Percentiles rank a stretch among this genome's conserved stretches.
Conservation (phyloP, 1,140 invertebrate species). For the Phymorhynchus buccinoides region DNA sequence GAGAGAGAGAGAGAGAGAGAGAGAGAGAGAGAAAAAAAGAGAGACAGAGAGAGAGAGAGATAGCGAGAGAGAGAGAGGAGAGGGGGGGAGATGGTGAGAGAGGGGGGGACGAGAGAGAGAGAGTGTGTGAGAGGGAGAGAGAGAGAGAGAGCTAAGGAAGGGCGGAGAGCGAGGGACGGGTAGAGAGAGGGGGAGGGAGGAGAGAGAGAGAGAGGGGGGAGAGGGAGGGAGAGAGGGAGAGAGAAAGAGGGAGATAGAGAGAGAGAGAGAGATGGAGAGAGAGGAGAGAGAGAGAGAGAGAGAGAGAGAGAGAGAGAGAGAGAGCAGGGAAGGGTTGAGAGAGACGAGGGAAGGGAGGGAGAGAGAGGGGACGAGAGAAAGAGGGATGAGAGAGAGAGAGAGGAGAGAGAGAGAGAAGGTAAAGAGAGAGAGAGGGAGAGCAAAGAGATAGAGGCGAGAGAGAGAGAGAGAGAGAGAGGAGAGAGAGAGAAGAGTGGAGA, state of each 20-base stretch:
- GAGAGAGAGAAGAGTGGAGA: neutral
- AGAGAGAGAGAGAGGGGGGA: neutral
- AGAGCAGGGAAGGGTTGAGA: neutral
- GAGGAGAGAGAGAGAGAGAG: neutral
- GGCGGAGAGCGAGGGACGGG: neutral
- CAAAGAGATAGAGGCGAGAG: neutral
- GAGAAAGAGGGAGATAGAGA: too few species aligned
- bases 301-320: slow-evolving; percentile 3
- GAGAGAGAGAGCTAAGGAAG: neutral
- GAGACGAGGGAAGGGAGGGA: neutral
- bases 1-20: too few species aligned
- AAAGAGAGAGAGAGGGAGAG: neutral
- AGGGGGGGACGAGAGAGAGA: too few species aligned
- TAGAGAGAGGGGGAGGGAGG: too few species aligned
- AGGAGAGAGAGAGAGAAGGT: neutral
- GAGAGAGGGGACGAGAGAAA: neutral
- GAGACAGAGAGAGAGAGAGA: too few species aligned
- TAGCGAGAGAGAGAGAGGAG: too few species aligned
- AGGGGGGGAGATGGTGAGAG: too few species aligned
- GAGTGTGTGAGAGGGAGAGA: too few species aligned
- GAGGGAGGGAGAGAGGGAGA: neutral
- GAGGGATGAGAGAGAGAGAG: neutral
- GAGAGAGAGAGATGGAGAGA: neutral
- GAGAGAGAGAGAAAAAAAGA: too few species aligned
- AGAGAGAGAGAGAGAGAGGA: neutral